Evolutionary conservation across 1,140 invertebrate species (phyloP), one percentile per base, ranked within the genome.

Genomic region (Steinernema feltiae): DNA sequence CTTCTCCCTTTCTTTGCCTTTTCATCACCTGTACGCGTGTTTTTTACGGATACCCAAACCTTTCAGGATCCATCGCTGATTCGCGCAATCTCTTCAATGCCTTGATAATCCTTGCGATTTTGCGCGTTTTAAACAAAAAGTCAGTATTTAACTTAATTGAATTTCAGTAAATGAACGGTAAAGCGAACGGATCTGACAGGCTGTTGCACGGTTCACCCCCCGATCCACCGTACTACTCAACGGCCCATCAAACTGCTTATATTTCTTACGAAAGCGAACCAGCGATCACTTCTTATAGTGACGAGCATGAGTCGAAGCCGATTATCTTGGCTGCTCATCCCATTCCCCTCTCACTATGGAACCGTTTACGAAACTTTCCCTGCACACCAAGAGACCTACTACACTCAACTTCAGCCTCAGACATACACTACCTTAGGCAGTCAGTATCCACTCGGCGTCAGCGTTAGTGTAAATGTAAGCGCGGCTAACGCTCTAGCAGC

Each of bases 1-100:
- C 53, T 63, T 63, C 53, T 41, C 53, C 53, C 53, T 63, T 63
- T 63, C 53, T 63, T 63, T 63, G 53, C 53, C 15, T 63, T 63
- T 63, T 63, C 15, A 63, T 63, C 53, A 63, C 53, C 53, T 63
- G 53, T 63, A 63, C 24, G 53, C 53, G 53, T 63, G 53, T 63
- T 63, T 63, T 63, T 63, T 63, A 27, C 53, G 53, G 24, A 63
- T 63, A 63, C 53, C 24, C 3, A 63, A 63, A 63, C 53, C 53
- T 63, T 63, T 21, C 53, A 21, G 7, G 15, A 63, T 63, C 53
- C 53, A 63, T 41, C 35, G 53, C 53, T 21, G 53, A 41, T 41
- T 18, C 53, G 53, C 53, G 53, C 53, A 27, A 63, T 63, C 53
- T 41, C 53, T 63, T 27, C 53, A 63, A 17, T 63, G 53, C 53